Evolutionary conservation across 2,888 invertebrate genomes (phyloP).

Genomic region (Agriopis marginaria): DNA sequence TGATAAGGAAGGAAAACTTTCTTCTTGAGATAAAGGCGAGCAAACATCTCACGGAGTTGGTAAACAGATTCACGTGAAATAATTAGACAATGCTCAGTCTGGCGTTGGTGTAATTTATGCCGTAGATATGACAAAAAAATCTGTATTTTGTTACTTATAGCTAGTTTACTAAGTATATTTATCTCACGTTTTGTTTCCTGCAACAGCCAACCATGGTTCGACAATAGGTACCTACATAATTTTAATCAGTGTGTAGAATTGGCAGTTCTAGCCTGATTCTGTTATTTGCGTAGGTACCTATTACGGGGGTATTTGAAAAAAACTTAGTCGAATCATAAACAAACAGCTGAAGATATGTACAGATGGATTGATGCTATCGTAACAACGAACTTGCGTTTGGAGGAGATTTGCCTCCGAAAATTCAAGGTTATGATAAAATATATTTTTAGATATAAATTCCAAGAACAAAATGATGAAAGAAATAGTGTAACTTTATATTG

Average conservation of each 20-base stretch:
- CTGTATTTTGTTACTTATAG: too few species aligned
- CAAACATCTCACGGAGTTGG: constrained; percentile 31
- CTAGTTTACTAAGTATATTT: background rate
- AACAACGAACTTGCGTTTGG: background rate
- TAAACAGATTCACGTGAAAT: constrained; percentile 32
- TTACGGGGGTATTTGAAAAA: background rate
- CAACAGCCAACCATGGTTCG: background rate
- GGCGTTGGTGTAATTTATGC: background rate
- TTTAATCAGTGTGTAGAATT: background rate
- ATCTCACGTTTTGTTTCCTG: background rate
- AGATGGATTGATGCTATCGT: background rate
- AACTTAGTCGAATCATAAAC: background rate
- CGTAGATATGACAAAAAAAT: background rate
- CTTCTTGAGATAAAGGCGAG: constrained; percentile 27
- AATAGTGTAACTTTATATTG: constrained; percentile 3
- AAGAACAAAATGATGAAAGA: background rate
- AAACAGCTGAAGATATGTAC: background rate
- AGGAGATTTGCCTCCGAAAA: background rate
- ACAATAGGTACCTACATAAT: background rate
- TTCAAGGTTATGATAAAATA: background rate
- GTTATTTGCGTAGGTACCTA: background rate
- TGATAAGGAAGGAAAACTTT: constrained; percentile 38
- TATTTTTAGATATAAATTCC: background rate
- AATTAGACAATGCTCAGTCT: constrained; percentile 3
- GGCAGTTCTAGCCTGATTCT: background rate